Conservation (phyloP, 53 echinoderm and acorn worm species). For the Crossaster papposus region DNA sequence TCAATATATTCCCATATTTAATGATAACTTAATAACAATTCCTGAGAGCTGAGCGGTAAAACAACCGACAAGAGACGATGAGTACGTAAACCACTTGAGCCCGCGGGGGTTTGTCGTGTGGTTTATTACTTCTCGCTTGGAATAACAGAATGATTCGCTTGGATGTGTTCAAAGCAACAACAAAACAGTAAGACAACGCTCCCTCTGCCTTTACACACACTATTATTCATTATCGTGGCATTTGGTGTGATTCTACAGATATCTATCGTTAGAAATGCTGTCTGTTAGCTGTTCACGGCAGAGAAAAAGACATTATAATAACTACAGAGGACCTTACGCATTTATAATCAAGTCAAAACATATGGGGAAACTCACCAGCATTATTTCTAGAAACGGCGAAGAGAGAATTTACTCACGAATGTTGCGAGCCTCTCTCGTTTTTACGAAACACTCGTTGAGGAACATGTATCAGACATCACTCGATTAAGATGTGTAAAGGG, state of each 20-base stretch:
- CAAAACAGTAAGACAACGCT: neutral
- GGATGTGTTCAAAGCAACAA: slow-evolving; percentile 8
- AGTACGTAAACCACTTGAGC: neutral
- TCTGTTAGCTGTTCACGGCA: neutral
- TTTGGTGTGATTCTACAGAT: neutral
- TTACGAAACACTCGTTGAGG: too few relatives aligned
- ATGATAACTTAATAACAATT: slow-evolving; percentile 62
- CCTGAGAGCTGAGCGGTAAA: neutral
- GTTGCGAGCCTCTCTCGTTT: neutral
- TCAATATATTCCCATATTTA: slow-evolving; percentile 39
- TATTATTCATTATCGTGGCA: neutral
- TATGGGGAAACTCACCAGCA: neutral
- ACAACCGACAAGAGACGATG: slow-evolving; percentile 34
- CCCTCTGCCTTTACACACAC: neutral
- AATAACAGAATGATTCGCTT: slow-evolving; percentile 52
- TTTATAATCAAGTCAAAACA: neutral
- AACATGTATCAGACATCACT: too few relatives aligned
- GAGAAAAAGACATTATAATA: neutral
- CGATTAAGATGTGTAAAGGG: too few relatives aligned
- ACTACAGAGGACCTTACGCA: neutral
- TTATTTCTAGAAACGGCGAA: neutral
- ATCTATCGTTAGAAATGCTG: neutral
- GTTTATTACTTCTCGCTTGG: slow-evolving; percentile 12
- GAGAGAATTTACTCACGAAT: neutral
- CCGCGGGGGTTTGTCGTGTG: neutral